These are phyloP conservation scores for Euplexia lucipara DNA, from an alignment of 2,888 invertebrate genomes.

Conservation along the genomic window DNA sequence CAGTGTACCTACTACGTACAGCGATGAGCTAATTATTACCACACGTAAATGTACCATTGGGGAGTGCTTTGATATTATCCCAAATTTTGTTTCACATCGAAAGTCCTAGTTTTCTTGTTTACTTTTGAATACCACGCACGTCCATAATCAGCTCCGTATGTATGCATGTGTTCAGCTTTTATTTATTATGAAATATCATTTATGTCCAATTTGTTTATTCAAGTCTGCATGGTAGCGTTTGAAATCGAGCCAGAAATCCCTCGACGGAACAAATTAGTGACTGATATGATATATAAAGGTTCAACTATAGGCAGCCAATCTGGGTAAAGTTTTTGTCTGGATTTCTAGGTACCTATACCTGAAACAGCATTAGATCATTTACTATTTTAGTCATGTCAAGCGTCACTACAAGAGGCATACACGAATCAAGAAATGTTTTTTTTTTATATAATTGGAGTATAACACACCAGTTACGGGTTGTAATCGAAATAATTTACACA, in stretches of 20 bases:
- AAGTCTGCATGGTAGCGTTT: constrained; percentile 33
- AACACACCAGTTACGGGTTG: constrained; percentile 1
- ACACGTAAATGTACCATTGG: neutral
- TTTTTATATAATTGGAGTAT: constrained; percentile 19
- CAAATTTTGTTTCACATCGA: neutral
- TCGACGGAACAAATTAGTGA: constrained; percentile 29
- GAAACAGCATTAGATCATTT: constrained; percentile 21
- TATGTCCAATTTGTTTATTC: constrained; percentile 42
- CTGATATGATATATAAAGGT: constrained; percentile 36
- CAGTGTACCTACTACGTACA: neutral
- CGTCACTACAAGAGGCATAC: constrained; percentile 14
- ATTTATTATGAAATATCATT: constrained; percentile 51
- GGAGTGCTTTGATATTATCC: constrained; percentile 2
- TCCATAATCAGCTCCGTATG: constrained; percentile 14
- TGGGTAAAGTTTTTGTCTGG: constrained; percentile 25
- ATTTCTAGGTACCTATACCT: constrained; percentile 20
- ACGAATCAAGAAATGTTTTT: constrained; percentile 2
- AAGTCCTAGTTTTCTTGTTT: constrained; percentile 6
- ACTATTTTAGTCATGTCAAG: constrained; percentile 11
- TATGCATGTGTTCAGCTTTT: constrained; percentile 30
- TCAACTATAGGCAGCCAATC: constrained; percentile 21
- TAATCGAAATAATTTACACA: constrained; percentile 18
- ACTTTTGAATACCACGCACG: neutral
- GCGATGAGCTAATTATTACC: neutral
- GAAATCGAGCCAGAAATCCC: constrained; percentile 55